Conservation (phyloP, 2,888 invertebrate species). For the Minunthozetes semirufus region DNA sequence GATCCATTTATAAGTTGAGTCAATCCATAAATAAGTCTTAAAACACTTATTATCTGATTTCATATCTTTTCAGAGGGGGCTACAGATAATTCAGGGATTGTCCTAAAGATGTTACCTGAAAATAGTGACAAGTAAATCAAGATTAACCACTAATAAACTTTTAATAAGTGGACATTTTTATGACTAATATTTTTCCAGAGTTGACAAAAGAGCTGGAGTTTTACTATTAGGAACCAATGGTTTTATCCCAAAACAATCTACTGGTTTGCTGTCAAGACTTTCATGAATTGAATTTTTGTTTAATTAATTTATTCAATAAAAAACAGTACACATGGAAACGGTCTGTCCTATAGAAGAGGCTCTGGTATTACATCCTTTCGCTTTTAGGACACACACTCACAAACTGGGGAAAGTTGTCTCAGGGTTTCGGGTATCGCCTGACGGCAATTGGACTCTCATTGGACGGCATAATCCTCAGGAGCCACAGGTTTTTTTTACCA, state of each 20-base stretch:
- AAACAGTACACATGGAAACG: conserved; percentile 78
- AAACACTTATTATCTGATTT: neutral
- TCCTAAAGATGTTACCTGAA: conserved; percentile 54
- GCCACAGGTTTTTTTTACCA: conserved; percentile 54
- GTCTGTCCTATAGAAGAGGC: conserved; percentile 72
- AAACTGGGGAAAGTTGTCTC: conserved; percentile 73
- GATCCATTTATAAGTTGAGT: conserved; percentile 58
- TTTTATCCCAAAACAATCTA: conserved; percentile 58
- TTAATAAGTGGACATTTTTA: too few relatives aligned
- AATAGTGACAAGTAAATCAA: conserved; percentile 35
- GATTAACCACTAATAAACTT: too few relatives aligned
- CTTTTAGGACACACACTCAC: conserved; percentile 91
- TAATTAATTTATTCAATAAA: neutral
- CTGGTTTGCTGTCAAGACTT: conserved; percentile 47
- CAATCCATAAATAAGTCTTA: neutral
- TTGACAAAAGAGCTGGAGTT: conserved; percentile 83
- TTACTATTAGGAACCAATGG: conserved; percentile 82
- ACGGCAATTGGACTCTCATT: conserved; percentile 65
- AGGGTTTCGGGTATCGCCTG: conserved; percentile 61
- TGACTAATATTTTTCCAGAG: conserved; percentile 58
- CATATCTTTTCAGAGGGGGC: conserved; percentile 55
- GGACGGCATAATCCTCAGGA: conserved; percentile 79
- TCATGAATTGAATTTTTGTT: neutral
- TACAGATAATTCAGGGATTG: conserved; percentile 76
- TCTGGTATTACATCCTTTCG: conserved; percentile 85